Conservation (phyloP, 2,113 vertebrate genomes). For the Todiramphus saurophagus region DNA sequence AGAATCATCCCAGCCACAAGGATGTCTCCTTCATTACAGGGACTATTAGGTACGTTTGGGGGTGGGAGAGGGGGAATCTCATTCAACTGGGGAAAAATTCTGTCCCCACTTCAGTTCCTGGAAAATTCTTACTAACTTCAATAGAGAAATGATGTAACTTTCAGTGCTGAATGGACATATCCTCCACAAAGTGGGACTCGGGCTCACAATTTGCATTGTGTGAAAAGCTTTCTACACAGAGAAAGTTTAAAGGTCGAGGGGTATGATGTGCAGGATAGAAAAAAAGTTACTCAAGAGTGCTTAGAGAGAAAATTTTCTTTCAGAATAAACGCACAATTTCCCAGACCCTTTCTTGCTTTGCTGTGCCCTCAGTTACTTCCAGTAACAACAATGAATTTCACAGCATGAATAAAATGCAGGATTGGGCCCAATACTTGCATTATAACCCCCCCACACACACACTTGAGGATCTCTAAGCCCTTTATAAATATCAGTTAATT, state of each 20-base stretch:
- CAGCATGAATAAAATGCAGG: background rate
- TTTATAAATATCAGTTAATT: constrained; percentile 68
- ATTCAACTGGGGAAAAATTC: background rate
- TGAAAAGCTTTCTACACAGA: background rate
- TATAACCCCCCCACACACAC: constrained; percentile 8
- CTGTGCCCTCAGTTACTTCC: background rate
- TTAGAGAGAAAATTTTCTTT: background rate
- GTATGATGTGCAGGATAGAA: background rate
- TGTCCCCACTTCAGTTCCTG: background rate
- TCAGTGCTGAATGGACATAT: background rate
- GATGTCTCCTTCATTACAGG: background rate
- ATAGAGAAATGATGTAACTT: background rate
- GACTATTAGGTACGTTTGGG: background rate
- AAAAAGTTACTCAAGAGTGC: background rate
- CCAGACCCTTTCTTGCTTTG: background rate
- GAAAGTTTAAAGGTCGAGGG: background rate
- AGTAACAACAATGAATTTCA: background rate
- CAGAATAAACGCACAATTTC: background rate
- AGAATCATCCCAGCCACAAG: background rate
- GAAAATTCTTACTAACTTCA: background rate
- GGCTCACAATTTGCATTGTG: background rate
- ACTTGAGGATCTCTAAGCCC: constrained; percentile 27
- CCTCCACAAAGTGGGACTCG: background rate
- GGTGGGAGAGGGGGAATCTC: background rate
- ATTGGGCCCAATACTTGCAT: background rate